Conservation (phyloP, 1,140 invertebrate genomes). For the Intoshia linei region DNA sequence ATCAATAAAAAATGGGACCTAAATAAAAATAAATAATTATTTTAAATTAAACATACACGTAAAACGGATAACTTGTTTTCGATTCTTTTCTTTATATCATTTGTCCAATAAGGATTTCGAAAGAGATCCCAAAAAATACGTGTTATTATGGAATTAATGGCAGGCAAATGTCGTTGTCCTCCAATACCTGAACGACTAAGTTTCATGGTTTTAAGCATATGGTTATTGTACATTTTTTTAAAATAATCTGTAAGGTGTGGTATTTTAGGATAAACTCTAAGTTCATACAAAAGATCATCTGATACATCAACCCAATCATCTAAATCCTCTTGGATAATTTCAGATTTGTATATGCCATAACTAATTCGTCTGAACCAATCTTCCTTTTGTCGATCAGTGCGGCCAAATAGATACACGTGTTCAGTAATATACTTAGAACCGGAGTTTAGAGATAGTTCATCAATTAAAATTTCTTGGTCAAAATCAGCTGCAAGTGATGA, state of each 20-base stretch:
- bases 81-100: slow-evolving; percentile 33
- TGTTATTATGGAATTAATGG: slow-evolving; percentile 40
- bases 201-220: not conserved
- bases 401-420: slow-evolving; percentile 42
- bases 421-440: too few relatives aligned
- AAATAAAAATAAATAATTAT: slow-evolving; percentile 7
- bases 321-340: slow-evolving; percentile 1
- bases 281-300: not conserved
- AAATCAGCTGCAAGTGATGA: too few relatives aligned
- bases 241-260: not conserved
- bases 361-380: slow-evolving; percentile 35
- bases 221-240: not conserved
- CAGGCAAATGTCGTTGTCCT: slow-evolving; percentile 21
- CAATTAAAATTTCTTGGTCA: too few relatives aligned
- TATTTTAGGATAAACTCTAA: not conserved
- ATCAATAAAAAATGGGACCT: slow-evolving; percentile 54
- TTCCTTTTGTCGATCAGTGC: slow-evolving; percentile 51
- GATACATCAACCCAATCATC: slow-evolving; percentile 3
- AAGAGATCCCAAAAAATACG: slow-evolving; percentile 43
- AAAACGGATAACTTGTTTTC: slow-evolving; percentile 52
- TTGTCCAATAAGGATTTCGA: slow-evolving; percentile 29
- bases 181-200: not conserved
- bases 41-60: slow-evolving; percentile 26
- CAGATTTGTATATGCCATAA: slow-evolving; percentile 13
- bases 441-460: too few relatives aligned